Evolutionary conservation across 2,113 vertebrate genomes (phyloP), one percentile per base, ranked within the genome.

Genomic region (Copsychus sechellarum): DNA sequence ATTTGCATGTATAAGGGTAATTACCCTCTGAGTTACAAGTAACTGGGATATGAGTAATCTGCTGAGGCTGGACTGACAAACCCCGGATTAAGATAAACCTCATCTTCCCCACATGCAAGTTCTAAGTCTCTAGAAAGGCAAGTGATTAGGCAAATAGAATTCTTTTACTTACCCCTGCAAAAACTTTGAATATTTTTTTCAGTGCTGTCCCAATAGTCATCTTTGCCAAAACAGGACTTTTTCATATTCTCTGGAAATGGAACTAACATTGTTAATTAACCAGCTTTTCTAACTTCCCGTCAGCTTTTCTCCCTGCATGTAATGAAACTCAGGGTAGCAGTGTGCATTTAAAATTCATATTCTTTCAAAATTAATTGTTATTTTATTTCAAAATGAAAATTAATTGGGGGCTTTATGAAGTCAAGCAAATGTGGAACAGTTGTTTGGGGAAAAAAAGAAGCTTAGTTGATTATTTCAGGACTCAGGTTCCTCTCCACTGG

Each of bases 391-490:
- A 61, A 92, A 64, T 50, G 1, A 72, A 84, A 70, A 28, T n/a
- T 2, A 22, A 54, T 31, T 78, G 16, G 3, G 3, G 34, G 3
- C 23, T 18, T 47, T 54, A 60, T 45, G 17, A 54, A 50, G 57
- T 54, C 12, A 53, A 58, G 25, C 5, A 60, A 48, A 57, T n/a
- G 4, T 60, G 22, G 24, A 50, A 8, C 12, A 26, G 4, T 28
- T 81, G 2, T 26, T 60, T 1, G 3, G 26, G 5, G 3, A 0
- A 0, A 14, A 5, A 16, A 28, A 53, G 40, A 29, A 22, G 5
- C 24, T 76, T 60, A 5, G 4, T 86, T 70, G 21, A 23, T 47
- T 47, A 18, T 38, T 79, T 71, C 21, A n/a, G 25, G 24, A 62
- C 8, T 33, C 8, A 43, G 12, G 21, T 51, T 54, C 14, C 12